Base-by-base conservation (phyloP, 2,888 invertebrate genomes). In the Tromatobia lineatoria region DNA sequence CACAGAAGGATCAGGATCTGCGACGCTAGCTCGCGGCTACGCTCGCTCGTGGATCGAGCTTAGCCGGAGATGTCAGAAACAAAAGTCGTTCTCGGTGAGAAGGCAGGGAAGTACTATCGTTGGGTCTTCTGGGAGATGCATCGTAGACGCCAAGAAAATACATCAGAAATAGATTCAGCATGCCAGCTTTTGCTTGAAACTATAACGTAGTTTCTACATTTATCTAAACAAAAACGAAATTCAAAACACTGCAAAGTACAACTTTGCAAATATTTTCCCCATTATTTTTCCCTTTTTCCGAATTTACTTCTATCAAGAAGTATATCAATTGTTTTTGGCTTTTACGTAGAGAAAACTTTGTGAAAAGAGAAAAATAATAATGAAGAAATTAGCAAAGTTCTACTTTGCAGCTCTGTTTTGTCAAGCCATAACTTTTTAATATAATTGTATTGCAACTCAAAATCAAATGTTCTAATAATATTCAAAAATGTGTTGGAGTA, bases 61-160 rank as follows among this genome's bases (percentile, higher is more conserved):
- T 52, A 84, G 85, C 83, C 85, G 50, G 61, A 85, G 82, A 82
- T 88, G 89, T 89, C 88, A 89, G 89, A 90, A 91, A 88, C 90
- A 91, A 90, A 89, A 91, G 89, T 91, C 89, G 88, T 89, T 88
- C 85, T 86, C 83, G 74, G 86, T 87, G 88, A 88, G 88, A 85
- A 88, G 88, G 86, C 80, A 73, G 85, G 86, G 87, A 88, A 87
- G 89, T 90, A 90, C 90, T 90, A 90, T 90, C 88, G 87, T 85
- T 86, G 71, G 80, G 82, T 76, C 74, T 64, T 52, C n/a, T 0
- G 75, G 61, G 77, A 74, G 42, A 71, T 20, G 29, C 18, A n/a
- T 47, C 7, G 23, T 23, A 38, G 38, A 61, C 20, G 64, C 50
- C 75, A 75, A 50, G 64, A 75, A 75, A 75, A 69, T 69, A 75